Base-by-base conservation (phyloP, 2,797 vertebrate species). In the Chromobotia macracanthus region DNA sequence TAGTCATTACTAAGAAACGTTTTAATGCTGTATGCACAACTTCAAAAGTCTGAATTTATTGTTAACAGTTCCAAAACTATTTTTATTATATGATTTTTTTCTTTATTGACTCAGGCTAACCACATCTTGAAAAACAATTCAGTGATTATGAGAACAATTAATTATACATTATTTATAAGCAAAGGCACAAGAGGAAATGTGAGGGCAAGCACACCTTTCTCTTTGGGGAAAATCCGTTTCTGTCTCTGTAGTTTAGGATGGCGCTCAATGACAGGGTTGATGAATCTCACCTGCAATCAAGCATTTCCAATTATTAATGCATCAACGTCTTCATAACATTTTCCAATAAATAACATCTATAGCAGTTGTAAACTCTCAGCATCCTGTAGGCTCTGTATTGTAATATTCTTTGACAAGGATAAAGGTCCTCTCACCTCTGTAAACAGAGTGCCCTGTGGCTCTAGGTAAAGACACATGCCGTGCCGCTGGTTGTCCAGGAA, bases 401-500 rank as follows among this genome's bases (percentile, higher is more conserved):
- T 18, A 7, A 15, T 10, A 25, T n/a, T 38, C 48, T 69, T 28
- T 28, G 28, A 28, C 31, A 3, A 60, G 21, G n/a, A 69, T 31
- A 18, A 50, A 11, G 11, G 21, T 35, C 67, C 19, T 38, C 68
- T 79, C 51, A 99, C 97, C 96, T 99, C 95, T 21, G 94, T 92
- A 86, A 98, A 98, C 83, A 99, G 93, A 82, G 93, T 87, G 11
- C 97, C 97, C 87, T 96, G 95, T 0, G 97, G 97, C 84, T 99
- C 95, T 64, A 99, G 90, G 1, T 89, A 91, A 75, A 98, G 91
- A 63, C 95, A 95, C 90, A 99, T 92, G 84, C 95, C 93, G 0
- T 97, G 97, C 28, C 96, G 90, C 56, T 93, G 90, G 3, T 98
- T 99, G 86, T 99, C 97, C 77, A 99, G 93, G 87, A 98, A 99